phyloP scores from a whole-genome alignment of 2,888 invertebrate species.

The Cerceris rybyensis region DNA sequence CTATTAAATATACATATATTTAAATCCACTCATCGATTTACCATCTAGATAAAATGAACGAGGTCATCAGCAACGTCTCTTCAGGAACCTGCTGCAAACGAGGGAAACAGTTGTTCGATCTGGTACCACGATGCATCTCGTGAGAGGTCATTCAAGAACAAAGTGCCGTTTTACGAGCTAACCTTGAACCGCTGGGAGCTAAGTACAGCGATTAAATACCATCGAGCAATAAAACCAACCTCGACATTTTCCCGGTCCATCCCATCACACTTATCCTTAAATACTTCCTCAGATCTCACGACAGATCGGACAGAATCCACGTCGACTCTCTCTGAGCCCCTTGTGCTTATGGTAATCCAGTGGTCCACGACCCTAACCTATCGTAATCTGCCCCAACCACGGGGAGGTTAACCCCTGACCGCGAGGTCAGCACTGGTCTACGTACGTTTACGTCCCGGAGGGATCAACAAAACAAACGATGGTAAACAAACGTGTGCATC shows the following conservation, averaged over 20 bases:
- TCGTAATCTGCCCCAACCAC: conserved; percentile 54
- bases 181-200: conserved; percentile 38
- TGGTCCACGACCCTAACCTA: conserved; percentile 53
- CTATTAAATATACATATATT: no score
- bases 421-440: conserved; percentile 50
- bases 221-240: conserved; percentile 13
- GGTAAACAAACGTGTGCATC: conserved; percentile 47
- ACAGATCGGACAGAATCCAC: neutral
- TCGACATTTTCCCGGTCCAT: conserved; percentile 16
- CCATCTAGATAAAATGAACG: neutral
- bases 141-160: conserved; percentile 26
- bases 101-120: neutral
- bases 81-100: neutral
- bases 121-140: neutral
- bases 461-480: conserved; percentile 31
- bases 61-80: neutral
- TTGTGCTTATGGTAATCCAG: conserved; percentile 29
- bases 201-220: conserved; percentile 28
- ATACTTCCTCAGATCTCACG: neutral
- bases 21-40: no score
- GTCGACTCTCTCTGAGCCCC: neutral
- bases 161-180: conserved; percentile 35
- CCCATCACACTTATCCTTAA: neutral
- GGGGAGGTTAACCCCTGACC: conserved; percentile 54
- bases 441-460: conserved; percentile 44